A percentile compares a stretch with the other conserved stretches of the same genome.
Evolutionary conservation across 2,113 vertebrate genomes (phyloP).

Genomic region (Pan paniscus): DNA sequence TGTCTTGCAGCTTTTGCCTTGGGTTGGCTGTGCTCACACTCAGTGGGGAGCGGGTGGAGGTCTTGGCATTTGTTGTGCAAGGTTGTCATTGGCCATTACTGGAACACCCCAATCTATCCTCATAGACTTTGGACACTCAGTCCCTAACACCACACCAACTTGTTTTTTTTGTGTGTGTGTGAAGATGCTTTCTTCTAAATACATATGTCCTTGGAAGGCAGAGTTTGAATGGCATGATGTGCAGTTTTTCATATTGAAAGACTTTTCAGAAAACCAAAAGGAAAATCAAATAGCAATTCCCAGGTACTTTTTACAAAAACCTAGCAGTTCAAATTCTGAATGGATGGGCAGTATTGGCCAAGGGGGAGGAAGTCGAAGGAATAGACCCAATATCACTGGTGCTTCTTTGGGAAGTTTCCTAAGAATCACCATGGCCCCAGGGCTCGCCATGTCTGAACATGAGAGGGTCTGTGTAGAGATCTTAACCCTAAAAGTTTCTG

Average conservation of each 20-base stretch:
- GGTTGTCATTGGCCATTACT: neutral
- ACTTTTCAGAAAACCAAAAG: slow-evolving; percentile 1
- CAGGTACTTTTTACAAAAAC: neutral
- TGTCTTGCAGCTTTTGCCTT: neutral
- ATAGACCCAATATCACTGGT: neutral
- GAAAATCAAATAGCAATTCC: neutral
- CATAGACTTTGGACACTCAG: neutral
- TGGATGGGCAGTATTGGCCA: neutral
- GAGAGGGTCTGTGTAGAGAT: neutral
- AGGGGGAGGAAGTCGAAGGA: neutral
- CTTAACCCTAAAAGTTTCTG: neutral
- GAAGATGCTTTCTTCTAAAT: neutral
- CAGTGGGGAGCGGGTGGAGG: neutral
- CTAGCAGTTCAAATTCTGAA: neutral
- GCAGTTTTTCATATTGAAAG: neutral
- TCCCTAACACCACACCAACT: neutral
- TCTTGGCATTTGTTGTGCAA: neutral
- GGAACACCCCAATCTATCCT: neutral
- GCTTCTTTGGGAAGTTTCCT: neutral
- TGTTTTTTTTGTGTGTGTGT: neutral
- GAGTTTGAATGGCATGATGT: slow-evolving; percentile 13
- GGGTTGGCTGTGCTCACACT: neutral
- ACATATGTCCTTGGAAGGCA: neutral
- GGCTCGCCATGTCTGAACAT: neutral
- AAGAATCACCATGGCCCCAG: neutral